Evolutionary conservation across 2,113 vertebrate genomes (phyloP).

Genomic region (Albula goreensis): DNA sequence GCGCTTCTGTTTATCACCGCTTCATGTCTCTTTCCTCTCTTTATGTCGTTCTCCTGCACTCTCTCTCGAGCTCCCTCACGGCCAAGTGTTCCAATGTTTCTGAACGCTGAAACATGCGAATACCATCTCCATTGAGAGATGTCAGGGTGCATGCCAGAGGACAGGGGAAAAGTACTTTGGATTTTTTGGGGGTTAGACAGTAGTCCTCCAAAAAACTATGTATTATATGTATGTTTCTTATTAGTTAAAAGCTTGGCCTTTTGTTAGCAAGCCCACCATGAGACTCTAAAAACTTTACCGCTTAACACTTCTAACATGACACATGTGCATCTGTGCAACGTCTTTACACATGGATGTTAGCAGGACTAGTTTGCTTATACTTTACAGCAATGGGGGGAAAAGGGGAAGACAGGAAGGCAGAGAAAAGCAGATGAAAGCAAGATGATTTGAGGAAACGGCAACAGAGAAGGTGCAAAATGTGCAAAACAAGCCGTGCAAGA

Average conservation of each 20-base stretch:
- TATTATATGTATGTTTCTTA: no score
- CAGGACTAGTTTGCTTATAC: neutral
- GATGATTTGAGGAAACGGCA: neutral
- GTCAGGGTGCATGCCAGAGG: neutral
- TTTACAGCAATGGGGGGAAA: neutral
- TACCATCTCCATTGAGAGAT: neutral
- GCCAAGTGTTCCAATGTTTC: neutral
- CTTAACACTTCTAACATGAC: neutral
- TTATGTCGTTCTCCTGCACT: neutral
- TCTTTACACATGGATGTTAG: neutral
- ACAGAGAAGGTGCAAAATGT: neutral
- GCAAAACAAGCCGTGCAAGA: neutral
- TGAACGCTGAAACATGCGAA: neutral
- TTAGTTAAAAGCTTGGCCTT: neutral
- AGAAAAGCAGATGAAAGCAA: neutral
- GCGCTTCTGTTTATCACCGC: neutral
- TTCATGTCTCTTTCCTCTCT: neutral
- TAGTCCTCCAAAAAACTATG: neutral
- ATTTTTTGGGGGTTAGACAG: neutral
- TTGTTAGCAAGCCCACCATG: neutral
- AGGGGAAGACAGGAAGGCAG: neutral
- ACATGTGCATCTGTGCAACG: neutral
- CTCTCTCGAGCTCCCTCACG: neutral
- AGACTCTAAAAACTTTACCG: neutral
- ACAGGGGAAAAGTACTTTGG: neutral